Evolutionary conservation across 2,797 vertebrate species (phyloP), one percentile per base, ranked within the genome.

Genomic region (Channa striata): DNA sequence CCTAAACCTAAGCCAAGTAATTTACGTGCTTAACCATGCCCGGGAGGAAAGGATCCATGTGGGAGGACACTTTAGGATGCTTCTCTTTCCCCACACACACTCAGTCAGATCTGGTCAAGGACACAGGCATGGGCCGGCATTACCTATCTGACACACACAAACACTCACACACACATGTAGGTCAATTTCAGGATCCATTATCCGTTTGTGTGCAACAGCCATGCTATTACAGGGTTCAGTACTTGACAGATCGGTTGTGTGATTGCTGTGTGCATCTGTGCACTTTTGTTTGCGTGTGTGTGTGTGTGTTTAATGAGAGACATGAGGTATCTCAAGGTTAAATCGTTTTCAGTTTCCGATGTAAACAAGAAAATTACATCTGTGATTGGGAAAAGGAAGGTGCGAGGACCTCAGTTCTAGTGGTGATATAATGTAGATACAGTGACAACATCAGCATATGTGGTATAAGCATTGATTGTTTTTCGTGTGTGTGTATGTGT

Each of bases 241-340:
- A 0, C 17, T 48, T 53, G 80, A 63, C 79, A 59, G 54, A 64
- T 75, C 17, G 50, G 72, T 77, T n/a, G 0, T 66, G 54, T 82
- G 81, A 89, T 85, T 83, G 77, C 89, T 83, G 65, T 58, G 53
- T 47, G 21, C 17, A 3, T 72, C 76, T 4, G 3, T 34, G 66
- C 74, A 50, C 49, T 54, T 25, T 52, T 59, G 19, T 59, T 19
- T 70, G 44, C 63, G 64, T 63, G 52, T 52, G 49, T 44, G 2
- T 64, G 59, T 65, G 54, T 34, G 52, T 72, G 21, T 67, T 66
- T 67, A 63, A 69, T 63, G 63, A 72, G 71, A 72, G 46, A 53
- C 62, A 11, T 51, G 49, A 44, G 25, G 33, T 63, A 50, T 67
- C 49, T 86, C 78, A 91, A 91, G 86, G 86, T 89, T 79, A 84